phyloP scores from a whole-genome alignment of 2,113 vertebrate species.

The pig (Sus scrofa) region T2T-Sscrofa CM000825.6:66398501-66399000 shows the following conservation, averaged over 20 bases:
- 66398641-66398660: background rate
- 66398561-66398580: background rate
- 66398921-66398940: background rate
- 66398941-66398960: background rate
- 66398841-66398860: rapidly evolving
- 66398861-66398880: rapidly evolving
- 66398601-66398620: background rate
- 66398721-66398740: background rate
- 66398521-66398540: rapidly evolving
- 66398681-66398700: background rate
- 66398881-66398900: rapidly evolving
- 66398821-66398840: too few species aligned
- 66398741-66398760: background rate
- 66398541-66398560: rapidly evolving
- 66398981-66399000: background rate
- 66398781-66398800: background rate
- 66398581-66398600: background rate
- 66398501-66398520: background rate
- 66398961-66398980: background rate
- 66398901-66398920: background rate
- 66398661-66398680: background rate
- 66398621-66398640: background rate
- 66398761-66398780: rapidly evolving
- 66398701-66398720: background rate
- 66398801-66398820: background rate